Base-by-base conservation (phyloP, 2,888 invertebrate species). In the Apamea crenata region DNA sequence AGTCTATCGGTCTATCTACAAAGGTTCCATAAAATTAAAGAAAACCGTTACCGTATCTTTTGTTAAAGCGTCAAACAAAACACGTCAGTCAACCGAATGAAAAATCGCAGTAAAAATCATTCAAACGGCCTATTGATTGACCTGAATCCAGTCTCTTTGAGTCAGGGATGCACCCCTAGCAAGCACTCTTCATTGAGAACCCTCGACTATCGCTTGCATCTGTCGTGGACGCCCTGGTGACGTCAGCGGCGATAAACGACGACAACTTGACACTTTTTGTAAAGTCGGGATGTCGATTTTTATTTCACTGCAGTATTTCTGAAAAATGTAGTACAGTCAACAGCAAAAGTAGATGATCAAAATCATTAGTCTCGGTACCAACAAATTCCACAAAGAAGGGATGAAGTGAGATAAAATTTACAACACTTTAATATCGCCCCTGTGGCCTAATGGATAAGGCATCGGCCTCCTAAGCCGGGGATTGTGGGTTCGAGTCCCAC, bases 391-490 rank as follows among this genome's bases (percentile, higher is more conserved):
- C 12, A 21, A n/a, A 18, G 10, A 47, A 32, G 16, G 25, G 6
- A 29, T 72, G 5, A 53, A 32, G 12, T 47, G 44, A 0, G 14
- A 47, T 3, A 29, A 79, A 71, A 36, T 79, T 78, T 29, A 50
- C 2, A 4, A 0, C 1, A 0, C 0, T 0, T 0, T 3, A 0
- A 4, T 18, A 47, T 18, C 93, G 97, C 97, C 97, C 97, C 97
- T 97, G 97, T 98, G 97, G 97, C 97, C 97, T 97, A 98, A 98
- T 97, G 97, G 97, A 97, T 97, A 97, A 98, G 97, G 97, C 97
- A 97, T 97, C 97, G 97, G 97, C 97, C 97, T 97, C 97, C 97
- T 97, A 97, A 98, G 97, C 97, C 97, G 97, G 97, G 97, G 97
- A 97, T 97, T 98, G 97, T 97, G 97, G 97, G 97, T 97, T 97